These are phyloP conservation scores for Diploptera punctata DNA, from an alignment of 2,888 invertebrate genomes.

Conservation along the genomic window DNA sequence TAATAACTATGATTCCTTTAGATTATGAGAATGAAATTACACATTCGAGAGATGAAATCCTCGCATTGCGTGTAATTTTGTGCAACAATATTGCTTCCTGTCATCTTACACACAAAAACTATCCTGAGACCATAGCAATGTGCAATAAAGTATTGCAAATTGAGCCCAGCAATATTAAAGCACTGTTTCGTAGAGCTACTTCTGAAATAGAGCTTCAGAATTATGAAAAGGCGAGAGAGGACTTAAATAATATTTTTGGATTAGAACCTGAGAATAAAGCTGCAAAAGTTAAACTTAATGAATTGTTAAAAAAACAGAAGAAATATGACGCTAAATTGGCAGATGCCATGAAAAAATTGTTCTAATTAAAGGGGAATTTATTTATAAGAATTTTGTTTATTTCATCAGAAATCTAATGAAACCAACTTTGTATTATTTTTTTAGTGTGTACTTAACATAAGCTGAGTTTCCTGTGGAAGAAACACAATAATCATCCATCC, in stretches of 20 bases:
- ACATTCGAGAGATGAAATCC: conserved; percentile 60
- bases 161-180: conserved; percentile 58
- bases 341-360: conserved; percentile 61
- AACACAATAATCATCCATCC: too few relatives aligned
- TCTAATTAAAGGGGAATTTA: conserved; percentile 35
- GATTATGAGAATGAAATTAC: conserved; percentile 52
- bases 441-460: too few relatives aligned
- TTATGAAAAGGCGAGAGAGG: conserved; percentile 48
- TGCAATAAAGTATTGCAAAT: conserved; percentile 59
- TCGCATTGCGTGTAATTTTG: conserved; percentile 62
- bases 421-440: too few relatives aligned
- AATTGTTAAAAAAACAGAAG: conserved; percentile 63
- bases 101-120: conserved; percentile 72
- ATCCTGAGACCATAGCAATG: conserved; percentile 68
- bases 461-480: too few relatives aligned
- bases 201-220: conserved; percentile 54
- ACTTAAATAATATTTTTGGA: conserved; percentile 66
- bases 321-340: conserved; percentile 66
- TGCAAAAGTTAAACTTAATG: conserved; percentile 63
- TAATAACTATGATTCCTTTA: conserved; percentile 66
- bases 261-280: conserved; percentile 72
- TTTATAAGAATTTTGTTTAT: neutral
- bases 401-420: too few relatives aligned
- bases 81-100: conserved; percentile 87
- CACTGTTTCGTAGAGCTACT: conserved; percentile 59